A percentile compares a stretch with the other conserved stretches of the same genome.
These are phyloP conservation scores for Lasioglossum baleicum DNA, from an alignment of 1,140 invertebrate genomes.

Conservation along the genomic window DNA sequence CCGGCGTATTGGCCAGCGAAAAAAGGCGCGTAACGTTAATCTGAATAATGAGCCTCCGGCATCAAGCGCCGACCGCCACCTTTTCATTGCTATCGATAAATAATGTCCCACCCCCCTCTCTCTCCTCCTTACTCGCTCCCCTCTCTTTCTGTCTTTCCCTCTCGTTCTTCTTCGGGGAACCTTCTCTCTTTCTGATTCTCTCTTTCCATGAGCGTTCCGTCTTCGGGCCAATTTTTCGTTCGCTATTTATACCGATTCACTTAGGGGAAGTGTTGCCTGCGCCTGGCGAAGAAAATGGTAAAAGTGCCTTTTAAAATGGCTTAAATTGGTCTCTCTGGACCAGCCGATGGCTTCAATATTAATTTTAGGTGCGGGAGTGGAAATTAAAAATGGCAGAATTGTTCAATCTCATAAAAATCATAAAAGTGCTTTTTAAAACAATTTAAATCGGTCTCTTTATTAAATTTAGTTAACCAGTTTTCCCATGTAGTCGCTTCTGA, in stretches of 20 bases:
- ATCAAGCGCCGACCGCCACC: conserved; percentile 64
- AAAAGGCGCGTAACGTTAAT: conserved; percentile 67
- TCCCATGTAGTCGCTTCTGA: no score
- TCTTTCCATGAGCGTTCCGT: conserved; percentile 3
- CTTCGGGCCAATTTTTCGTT: conserved; percentile 26
- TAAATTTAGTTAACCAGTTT: no score
- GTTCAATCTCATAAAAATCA: no score
- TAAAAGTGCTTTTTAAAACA: no score
- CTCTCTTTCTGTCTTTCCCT: conserved; percentile 3
- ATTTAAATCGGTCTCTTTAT: no score
- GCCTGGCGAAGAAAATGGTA: no score
- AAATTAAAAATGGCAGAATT: no score
- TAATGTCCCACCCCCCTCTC: conserved; percentile 57
- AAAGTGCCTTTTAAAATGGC: no score
- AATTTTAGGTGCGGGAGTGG: no score
- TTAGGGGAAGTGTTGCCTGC: not conserved
- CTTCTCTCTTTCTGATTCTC: not conserved
- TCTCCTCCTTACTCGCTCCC: conserved; percentile 14
- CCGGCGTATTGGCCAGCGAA: conserved; percentile 62
- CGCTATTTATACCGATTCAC: conserved; percentile 57
- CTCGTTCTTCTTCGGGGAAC: not conserved
- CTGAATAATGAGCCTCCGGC: conserved; percentile 66
- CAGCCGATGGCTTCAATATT: no score
- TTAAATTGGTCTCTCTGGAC: no score
- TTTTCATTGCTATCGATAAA: conserved; percentile 67